Conservation (phyloP, 2,797 vertebrate genomes). For the Eulemur mongoz region DNA sequence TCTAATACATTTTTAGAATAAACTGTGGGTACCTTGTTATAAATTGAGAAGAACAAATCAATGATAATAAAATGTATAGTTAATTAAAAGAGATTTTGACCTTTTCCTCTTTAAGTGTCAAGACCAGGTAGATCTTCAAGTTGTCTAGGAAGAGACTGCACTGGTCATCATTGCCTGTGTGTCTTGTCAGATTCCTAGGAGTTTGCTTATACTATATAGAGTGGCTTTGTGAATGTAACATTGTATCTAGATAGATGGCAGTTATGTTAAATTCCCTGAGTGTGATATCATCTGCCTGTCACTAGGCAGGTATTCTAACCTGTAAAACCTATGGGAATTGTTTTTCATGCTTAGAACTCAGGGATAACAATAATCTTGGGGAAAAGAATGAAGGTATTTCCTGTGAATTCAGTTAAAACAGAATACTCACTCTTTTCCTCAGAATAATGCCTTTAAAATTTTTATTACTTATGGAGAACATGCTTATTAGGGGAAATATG, state of each 20-base stretch:
- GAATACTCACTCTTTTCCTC: background rate
- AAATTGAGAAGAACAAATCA: background rate
- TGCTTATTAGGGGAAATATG: background rate
- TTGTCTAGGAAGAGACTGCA: background rate
- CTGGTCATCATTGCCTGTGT: background rate
- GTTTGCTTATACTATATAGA: background rate
- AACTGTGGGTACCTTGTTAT: background rate
- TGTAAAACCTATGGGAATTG: conserved; percentile 44
- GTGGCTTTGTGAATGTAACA: conserved; percentile 39
- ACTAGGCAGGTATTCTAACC: background rate
- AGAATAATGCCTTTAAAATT: background rate
- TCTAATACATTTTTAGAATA: background rate
- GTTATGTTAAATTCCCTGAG: conserved; percentile 65
- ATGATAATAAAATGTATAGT: background rate
- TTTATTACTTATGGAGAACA: background rate
- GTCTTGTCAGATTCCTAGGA: background rate
- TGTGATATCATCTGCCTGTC: background rate
- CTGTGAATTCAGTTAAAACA: background rate
- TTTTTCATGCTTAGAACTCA: conserved; percentile 35
- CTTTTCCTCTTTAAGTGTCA: background rate
- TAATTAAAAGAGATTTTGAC: background rate
- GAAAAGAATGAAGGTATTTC: background rate
- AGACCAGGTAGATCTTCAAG: background rate
- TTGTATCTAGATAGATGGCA: conserved; percentile 30
- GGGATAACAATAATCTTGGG: background rate